Base-by-base conservation (phyloP, 2,113 vertebrate genomes). In the Chloropsis hardwickii region DNA sequence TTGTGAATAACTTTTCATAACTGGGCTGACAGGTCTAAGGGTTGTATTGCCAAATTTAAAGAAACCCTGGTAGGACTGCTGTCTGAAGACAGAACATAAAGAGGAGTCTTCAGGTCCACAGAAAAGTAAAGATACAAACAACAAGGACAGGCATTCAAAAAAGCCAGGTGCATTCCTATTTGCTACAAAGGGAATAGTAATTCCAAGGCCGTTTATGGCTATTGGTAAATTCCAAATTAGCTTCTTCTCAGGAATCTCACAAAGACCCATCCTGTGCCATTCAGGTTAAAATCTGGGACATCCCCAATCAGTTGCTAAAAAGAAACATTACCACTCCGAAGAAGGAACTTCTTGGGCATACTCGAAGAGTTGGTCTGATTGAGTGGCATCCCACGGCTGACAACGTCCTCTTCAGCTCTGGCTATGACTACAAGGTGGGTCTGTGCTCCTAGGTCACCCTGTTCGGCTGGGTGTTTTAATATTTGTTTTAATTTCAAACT, bases 361-460 rank as follows among this genome's bases (percentile, higher is more conserved):
- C 97, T 10, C 98, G 99, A 93, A 98, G 98, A 81, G 99, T 99
- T 13, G 98, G 98, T 71, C 98, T 99, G 93, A 97, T 99, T 20
- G 99, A 99, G 81, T 99, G 99, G 99, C 99, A 99, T 90, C 99
- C 99, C 27, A 99, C 98, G 0, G 99, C 99, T 8, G 97, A 97
- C 65, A 98, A 98, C 93, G 98, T 99, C 95, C 98, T 99, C 86
- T 98, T 99, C 97, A 99, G 99, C 35, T 98, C 98, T 0, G 98
- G 98, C 70, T 99, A 99, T 7, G 99, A 99, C 98, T 99, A 99
- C 96, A 98, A 99, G 99, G 99, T 99, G 94, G 81, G 97, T 74
- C 61, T 40, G 35, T 67, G 21, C 24, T 74, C 5, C 20, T 19
- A 37, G 7, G 7, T 39, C 8, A 47, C 7, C 9, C 18, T 72